Evolutionary conservation across 2,888 invertebrate species (phyloP).

Genomic region (Baronia brevicornis): DNA sequence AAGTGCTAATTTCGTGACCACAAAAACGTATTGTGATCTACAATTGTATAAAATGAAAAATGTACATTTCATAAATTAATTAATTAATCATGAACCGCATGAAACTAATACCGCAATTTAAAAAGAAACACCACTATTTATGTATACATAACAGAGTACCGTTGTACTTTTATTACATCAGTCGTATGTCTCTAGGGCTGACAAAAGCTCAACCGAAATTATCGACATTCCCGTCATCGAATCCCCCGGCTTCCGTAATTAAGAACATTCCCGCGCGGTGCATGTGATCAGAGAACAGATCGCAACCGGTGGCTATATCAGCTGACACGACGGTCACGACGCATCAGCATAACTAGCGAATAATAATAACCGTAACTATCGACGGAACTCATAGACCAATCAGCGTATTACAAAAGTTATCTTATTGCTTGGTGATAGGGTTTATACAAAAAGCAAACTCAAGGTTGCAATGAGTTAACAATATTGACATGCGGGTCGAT

Average conservation of each 20-base stretch:
- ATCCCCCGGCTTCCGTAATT: conserved; percentile 1
- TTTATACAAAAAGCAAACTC: conserved; percentile 24
- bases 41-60: too few species aligned
- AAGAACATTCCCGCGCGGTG: conserved; percentile 13
- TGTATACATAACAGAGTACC: too few species aligned
- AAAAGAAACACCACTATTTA: too few species aligned
- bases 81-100: too few species aligned
- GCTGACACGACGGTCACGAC: conserved; percentile 11
- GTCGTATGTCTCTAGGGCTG: conserved; percentile 8
- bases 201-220: conserved; percentile 2
- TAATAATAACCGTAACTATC: conserved; percentile 13
- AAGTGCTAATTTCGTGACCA: too few species aligned
- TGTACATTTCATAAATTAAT: too few species aligned
- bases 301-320: too few species aligned
- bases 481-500: conserved; percentile 46
- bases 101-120: too few species aligned
- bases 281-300: too few species aligned
- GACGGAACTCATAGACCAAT: not conserved
- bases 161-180: too few species aligned
- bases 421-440: conserved; percentile 24
- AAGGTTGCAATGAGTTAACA: conserved; percentile 33
- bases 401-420: conserved; percentile 2
- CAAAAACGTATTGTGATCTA: too few species aligned
- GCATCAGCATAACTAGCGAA: not conserved
- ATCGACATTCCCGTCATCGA: conserved; percentile 6